Evolutionary conservation across 2,113 vertebrate genomes (phyloP), one percentile per base, ranked within the genome.

Genomic region (Neodontobutis hainanensis): DNA sequence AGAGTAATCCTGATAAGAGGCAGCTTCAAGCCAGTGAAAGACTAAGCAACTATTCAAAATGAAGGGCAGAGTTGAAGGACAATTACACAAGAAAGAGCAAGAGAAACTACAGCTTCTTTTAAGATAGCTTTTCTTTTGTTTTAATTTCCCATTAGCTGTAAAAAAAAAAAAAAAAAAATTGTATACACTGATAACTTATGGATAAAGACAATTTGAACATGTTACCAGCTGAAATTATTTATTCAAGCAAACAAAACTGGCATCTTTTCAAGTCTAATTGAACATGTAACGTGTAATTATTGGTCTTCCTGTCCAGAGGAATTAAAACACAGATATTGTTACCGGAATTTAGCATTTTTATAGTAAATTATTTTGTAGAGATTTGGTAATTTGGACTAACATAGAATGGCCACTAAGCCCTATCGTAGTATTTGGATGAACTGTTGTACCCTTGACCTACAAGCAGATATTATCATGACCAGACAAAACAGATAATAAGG

Each of bases 1-100:
- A 67, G n/a, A 5, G 47, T 59, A 60, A 63, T 60, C 19, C 67
- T 35, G 83, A 87, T 85, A 78, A 83, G 48, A 65, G 51, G 6
- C 40, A 1, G 15, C 63, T 81, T 82, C 70, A 63, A 58, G 58
- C 19, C 2, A 59, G 42, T n/a, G 15, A 73, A 70, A 78, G 73
- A 85, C 81, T 36, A 77, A 85, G 68, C 62, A 85, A 76, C 79
- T 72, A 60, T 44, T 51, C 52, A 55, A 27, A 40, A 58, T 58
- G 58, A 56, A 78, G 73, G 62, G 68, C 57, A 36, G 43, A 40
- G 10, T 58, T 65, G 70, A 72, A 35, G 52, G 45, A 10, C 45
- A 51, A 42, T 78, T 68, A 69, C 38, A 52, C 68, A 40, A 71
- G 16, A 36, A 42, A 70, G 56, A 38, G 36, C 7, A 47, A 44